These are phyloP conservation scores for Misgurnus mizolepis DNA, from an alignment of 2,113 vertebrate species.

Conservation along the genomic window DNA sequence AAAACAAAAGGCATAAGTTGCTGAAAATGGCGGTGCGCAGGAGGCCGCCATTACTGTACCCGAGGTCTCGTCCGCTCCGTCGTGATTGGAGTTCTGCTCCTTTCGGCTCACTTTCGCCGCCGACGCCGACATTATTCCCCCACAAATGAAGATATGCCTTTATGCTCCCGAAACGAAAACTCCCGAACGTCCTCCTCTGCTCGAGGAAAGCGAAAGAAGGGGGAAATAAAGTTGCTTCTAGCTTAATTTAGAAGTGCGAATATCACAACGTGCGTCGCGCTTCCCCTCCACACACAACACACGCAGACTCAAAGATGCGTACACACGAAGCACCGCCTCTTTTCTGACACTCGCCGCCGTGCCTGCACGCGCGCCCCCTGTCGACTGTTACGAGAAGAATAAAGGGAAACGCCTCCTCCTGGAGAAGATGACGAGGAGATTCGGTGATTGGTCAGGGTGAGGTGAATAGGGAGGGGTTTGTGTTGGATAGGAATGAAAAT, in stretches of 20 bases:
- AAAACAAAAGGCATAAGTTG: conserved; percentile 1
- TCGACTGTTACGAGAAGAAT: conserved; percentile 26
- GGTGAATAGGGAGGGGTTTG: too few species aligned
- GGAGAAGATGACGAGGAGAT: too few species aligned
- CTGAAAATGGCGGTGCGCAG: conserved; percentile 71
- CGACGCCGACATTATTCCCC: conserved; percentile 80
- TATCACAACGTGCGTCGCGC: conserved; percentile 57
- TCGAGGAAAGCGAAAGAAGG: conserved; percentile 40
- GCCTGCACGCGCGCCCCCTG: conserved; percentile 41
- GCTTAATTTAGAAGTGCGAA: conserved; percentile 53
- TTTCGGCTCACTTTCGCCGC: conserved; percentile 86
- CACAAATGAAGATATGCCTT: conserved; percentile 28
- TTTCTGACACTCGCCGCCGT: conserved; percentile 22
- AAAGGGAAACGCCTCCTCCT: conserved; percentile 40
- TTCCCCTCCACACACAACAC: conserved; percentile 47
- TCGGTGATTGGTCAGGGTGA: too few species aligned
- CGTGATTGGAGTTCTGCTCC: conserved; percentile 88
- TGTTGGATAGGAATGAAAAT: too few species aligned
- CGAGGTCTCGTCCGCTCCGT: conserved; percentile 86
- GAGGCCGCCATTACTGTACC: conserved; percentile 72
- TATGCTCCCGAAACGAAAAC: conserved; percentile 35
- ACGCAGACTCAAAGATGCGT: conserved; percentile 44
- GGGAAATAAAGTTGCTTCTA: conserved; percentile 49
- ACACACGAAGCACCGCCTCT: conserved; percentile 42
- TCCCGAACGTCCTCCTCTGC: conserved; percentile 30